These are phyloP conservation scores for Platorchestia sp. DNA, from an alignment of 1,140 invertebrate species.

Conservation along the genomic window DNA sequence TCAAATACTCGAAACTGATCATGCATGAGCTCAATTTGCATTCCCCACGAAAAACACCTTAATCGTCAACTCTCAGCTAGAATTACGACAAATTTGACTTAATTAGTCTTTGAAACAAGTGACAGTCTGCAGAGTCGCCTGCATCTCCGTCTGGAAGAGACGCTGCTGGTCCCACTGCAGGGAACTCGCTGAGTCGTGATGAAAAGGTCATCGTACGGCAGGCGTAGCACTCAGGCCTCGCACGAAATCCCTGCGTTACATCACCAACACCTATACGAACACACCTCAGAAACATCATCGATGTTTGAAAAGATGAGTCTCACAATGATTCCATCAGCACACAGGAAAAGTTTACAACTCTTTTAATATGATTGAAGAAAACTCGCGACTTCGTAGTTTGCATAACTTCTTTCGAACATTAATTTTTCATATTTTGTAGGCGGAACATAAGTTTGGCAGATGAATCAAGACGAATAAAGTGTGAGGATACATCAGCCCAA, in stretches of 20 bases:
- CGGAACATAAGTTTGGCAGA: neutral
- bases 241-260: neutral
- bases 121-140: neutral
- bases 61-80: neutral
- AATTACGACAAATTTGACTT: neutral
- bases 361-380: neutral
- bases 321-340: neutral
- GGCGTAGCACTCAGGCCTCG: neutral
- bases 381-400: neutral
- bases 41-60: neutral
- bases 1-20: neutral
- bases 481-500: neutral
- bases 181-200: neutral
- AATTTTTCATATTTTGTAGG: neutral
- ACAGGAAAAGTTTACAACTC: neutral
- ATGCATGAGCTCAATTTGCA: neutral
- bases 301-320: neutral
- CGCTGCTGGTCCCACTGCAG: neutral
- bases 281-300: neutral
- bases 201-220: neutral
- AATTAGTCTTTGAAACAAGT: neutral
- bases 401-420: neutral
- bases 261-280: neutral
- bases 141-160: neutral
- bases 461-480: neutral